A percentile compares a stretch with the other conserved stretches of the same genome.
Conservation (phyloP, 2,888 invertebrate species). For the Pseudoips prasinana region DNA sequence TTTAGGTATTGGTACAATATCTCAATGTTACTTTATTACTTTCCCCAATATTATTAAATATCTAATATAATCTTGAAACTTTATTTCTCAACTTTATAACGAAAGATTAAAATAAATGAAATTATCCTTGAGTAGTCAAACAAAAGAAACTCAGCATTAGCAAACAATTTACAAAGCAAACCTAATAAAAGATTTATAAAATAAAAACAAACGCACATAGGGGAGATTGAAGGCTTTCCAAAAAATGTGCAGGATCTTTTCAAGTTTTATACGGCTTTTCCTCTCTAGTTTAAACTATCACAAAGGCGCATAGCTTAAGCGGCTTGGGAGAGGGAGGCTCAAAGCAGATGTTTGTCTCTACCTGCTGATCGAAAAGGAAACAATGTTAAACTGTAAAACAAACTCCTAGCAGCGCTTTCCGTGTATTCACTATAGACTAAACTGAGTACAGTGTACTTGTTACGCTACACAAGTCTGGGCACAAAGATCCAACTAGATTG, state of each 20-base stretch:
- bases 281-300: conserved; percentile 31
- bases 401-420: conserved; percentile 57
- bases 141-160: no score
- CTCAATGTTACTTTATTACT: no score
- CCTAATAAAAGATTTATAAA: no score
- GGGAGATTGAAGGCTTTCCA: neutral
- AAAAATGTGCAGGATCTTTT: conserved; percentile 3
- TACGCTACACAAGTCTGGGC: conserved; percentile 35
- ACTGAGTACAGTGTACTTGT: conserved; percentile 31
- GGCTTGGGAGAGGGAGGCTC: conserved; percentile 41
- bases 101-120: no score
- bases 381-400: conserved; percentile 74
- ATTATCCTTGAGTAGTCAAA: no score
- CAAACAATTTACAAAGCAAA: no score
- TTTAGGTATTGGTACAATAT: no score
- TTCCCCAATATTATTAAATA: no score
- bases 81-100: no score
- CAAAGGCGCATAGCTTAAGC: conserved; percentile 48
- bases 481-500: conserved; percentile 37
- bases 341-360: conserved; percentile 60
- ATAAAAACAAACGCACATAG: no score
- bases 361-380: conserved; percentile 66
- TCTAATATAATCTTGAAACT: no score
- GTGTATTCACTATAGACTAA: conserved; percentile 17
- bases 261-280: conserved; percentile 12